These are phyloP conservation scores for Lagopus muta DNA, from an alignment of 2,113 vertebrate species.

Conservation along the genomic window DNA sequence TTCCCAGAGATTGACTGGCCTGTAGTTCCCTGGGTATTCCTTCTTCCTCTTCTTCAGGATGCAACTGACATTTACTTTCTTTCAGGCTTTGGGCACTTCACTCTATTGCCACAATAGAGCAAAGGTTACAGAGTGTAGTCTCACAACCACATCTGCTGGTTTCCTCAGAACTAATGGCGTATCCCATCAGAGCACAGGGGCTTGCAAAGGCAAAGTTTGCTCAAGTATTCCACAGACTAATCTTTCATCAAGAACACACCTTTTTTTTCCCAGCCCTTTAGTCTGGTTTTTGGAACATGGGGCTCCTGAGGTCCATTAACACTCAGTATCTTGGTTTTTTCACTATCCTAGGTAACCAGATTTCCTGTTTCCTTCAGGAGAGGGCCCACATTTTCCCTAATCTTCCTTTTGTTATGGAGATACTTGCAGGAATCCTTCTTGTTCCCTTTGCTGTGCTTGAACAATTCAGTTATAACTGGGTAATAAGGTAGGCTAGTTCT, in stretches of 20 bases:
- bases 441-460: not conserved
- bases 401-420: not conserved
- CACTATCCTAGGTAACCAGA: not conserved
- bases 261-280: not conserved
- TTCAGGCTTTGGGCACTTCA: not conserved
- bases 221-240: not conserved
- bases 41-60: not conserved
- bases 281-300: not conserved
- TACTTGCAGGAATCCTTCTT: not conserved
- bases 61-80: not conserved
- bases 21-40: not conserved
- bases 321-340: not conserved
- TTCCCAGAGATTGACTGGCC: not conserved
- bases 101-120: not conserved
- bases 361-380: not conserved
- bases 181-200: not conserved
- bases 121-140: not conserved
- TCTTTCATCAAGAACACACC: not conserved
- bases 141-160: not conserved
- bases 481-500: not conserved
- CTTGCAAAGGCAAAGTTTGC: not conserved
- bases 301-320: not conserved
- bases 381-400: not conserved
- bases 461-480: not conserved
- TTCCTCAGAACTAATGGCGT: not conserved